Percentiles rank a stretch among this genome's conserved stretches.
Evolutionary conservation across 2,888 invertebrate genomes (phyloP).

Genomic region (Syritta pipiens): DNA sequence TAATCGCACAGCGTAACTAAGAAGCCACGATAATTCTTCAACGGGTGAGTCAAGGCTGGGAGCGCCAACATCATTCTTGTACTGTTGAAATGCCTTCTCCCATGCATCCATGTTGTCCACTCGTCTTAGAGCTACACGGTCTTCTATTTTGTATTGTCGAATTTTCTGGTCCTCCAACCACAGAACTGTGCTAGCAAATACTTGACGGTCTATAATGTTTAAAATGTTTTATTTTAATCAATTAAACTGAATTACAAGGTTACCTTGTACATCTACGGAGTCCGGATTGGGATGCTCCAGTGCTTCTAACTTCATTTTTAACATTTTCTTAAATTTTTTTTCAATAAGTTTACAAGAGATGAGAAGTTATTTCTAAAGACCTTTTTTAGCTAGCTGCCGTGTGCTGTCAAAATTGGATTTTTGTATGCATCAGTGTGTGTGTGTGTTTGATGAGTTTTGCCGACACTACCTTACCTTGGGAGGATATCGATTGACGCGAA

Average conservation of each 20-base stretch:
- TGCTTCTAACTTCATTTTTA: constrained; percentile 87
- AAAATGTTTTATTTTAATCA: no score
- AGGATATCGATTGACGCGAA: no score
- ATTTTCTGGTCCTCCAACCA: constrained; percentile 98
- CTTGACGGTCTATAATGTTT: constrained; percentile 85
- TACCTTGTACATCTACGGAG: constrained; percentile 86
- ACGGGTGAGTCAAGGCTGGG: constrained; percentile 83
- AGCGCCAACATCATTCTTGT: constrained; percentile 87
- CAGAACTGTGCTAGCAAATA: constrained; percentile 88
- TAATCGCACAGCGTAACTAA: constrained; percentile 89
- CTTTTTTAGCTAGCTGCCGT: no score
- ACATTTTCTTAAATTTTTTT: constrained; percentile 86
- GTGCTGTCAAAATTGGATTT: no score
- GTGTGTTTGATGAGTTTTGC: no score
- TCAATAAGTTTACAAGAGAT: no score
- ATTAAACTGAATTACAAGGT: constrained; percentile 15
- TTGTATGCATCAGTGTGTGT: no score
- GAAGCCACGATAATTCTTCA: constrained; percentile 91
- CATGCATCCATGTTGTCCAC: constrained; percentile 84
- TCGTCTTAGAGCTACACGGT: constrained; percentile 86
- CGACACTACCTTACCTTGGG: no score
- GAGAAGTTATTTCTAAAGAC: no score
- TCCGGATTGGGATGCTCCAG: constrained; percentile 88
- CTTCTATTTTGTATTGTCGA: constrained; percentile 91
- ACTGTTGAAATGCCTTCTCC: constrained; percentile 86